Evolutionary conservation across 2,113 vertebrate genomes (phyloP).

Genomic region (Taurulus bubalis): DNA sequence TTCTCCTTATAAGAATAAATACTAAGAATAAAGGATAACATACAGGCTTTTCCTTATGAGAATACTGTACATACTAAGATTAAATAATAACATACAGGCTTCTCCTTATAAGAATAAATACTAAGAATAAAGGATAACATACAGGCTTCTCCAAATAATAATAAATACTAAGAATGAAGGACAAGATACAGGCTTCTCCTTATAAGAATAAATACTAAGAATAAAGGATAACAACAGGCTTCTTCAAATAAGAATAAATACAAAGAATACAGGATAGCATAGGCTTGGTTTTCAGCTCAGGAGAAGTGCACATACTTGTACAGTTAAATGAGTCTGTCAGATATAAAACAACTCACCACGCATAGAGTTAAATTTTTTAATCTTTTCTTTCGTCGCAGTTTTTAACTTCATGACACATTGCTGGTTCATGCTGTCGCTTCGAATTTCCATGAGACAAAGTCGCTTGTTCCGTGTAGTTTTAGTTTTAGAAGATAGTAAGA

Average conservation of each 20-base stretch:
- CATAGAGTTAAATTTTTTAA: conserved; percentile 78
- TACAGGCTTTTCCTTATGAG: not conserved
- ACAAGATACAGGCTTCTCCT: not conserved
- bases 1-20: not conserved
- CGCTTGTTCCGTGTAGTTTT: rapidly evolving
- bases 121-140: no score
- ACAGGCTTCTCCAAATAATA: not conserved
- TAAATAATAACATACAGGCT: no score
- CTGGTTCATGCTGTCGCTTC: conserved; percentile 54
- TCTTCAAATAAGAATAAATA: not conserved
- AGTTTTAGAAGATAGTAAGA: not conserved
- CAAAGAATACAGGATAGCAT: not conserved
- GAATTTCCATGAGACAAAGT: not conserved
- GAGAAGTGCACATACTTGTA: not conserved
- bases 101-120: not conserved
- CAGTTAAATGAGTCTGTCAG: rapidly evolving
- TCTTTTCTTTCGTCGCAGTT: conserved; percentile 79
- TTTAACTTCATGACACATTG: conserved; percentile 49
- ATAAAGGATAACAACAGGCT: not conserved
- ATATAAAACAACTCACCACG: conserved; percentile 64
- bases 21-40: not conserved
- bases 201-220: not conserved
- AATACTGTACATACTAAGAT: not conserved
- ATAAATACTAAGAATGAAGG: not conserved
- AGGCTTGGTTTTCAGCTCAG: not conserved